Evolutionary conservation across 2,888 invertebrate genomes (phyloP).

Genomic region (Nemoura dubitans): DNA sequence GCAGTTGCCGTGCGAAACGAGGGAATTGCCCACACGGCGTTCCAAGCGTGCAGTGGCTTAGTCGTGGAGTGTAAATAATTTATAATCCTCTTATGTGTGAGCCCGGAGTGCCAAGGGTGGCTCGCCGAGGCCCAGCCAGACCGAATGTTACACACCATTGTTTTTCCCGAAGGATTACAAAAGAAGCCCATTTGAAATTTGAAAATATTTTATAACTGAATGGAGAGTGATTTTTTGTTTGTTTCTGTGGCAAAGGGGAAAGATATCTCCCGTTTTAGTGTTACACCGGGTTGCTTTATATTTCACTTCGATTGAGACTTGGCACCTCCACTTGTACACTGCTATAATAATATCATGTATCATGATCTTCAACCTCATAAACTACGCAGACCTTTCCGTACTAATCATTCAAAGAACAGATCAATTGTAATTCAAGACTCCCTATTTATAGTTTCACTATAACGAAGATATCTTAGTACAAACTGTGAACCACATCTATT

Average conservation of each 20-base stretch:
- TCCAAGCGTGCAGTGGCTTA: background rate
- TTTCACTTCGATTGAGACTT: background rate
- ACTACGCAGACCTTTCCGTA: too few relatives aligned
- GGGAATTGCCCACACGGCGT: background rate
- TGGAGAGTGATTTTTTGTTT: background rate
- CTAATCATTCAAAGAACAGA: too few relatives aligned
- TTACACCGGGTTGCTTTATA: background rate
- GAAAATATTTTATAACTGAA: background rate
- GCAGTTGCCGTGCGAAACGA: background rate
- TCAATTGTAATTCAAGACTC: too few relatives aligned
- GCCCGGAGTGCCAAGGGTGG: background rate
- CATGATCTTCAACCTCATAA: too few relatives aligned
- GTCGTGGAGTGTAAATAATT: background rate
- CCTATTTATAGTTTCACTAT: too few relatives aligned
- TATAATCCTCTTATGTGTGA: background rate
- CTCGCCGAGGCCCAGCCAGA: background rate
- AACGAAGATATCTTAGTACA: too few relatives aligned
- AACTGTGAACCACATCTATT: too few relatives aligned
- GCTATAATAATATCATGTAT: too few relatives aligned
- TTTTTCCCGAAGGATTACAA: background rate
- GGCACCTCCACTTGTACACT: background rate
- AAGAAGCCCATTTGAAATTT: background rate
- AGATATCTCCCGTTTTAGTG: background rate
- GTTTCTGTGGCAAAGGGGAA: background rate
- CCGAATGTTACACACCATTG: background rate